Evolutionary conservation across 92 coral and sea anemone species (phyloP).

Genomic region (Galaxea fascicularis): DNA sequence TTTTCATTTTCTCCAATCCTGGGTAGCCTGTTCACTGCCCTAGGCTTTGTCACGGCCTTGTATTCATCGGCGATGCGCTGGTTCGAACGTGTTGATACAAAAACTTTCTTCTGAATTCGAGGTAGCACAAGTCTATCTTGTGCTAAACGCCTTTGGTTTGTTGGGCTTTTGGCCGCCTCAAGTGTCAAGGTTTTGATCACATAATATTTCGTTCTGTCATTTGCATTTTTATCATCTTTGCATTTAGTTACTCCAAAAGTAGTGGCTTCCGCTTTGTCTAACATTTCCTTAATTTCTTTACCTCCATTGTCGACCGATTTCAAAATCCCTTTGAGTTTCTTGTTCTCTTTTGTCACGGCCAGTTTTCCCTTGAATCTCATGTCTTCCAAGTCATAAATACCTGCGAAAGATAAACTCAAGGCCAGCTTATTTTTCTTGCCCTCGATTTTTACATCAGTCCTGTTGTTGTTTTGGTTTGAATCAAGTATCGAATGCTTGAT

Average conservation of each 20-base stretch:
- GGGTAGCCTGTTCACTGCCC: constrained; percentile 26
- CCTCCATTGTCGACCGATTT: not conserved
- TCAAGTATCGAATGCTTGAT: constrained; percentile 2
- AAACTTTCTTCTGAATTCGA: not conserved
- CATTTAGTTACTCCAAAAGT: not conserved
- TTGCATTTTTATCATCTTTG: not conserved
- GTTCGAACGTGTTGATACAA: not conserved
- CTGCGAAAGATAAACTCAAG: constrained; percentile 55
- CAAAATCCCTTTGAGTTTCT: constrained; percentile 13
- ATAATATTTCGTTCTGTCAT: constrained; percentile 2
- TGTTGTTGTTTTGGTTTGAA: not conserved
- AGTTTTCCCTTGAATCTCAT: constrained; percentile 37
- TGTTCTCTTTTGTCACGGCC: not conserved
- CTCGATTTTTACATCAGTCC: not conserved
- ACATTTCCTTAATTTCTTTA: not conserved
- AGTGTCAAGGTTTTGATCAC: constrained; percentile 29
- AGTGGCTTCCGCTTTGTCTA: not conserved
- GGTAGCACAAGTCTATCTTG: constrained; percentile 33
- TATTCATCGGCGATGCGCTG: not conserved
- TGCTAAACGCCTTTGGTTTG: not conserved
- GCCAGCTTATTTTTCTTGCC: constrained; percentile 34
- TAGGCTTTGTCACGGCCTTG: not conserved
- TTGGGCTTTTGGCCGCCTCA: constrained; percentile 6
- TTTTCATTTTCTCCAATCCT: constrained; percentile 4
- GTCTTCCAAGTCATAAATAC: constrained; percentile 72